Percentiles rank a stretch among this genome's conserved stretches.
Conservation (phyloP, 2,113 vertebrate species). For the Mirounga angustirostris region DNA sequence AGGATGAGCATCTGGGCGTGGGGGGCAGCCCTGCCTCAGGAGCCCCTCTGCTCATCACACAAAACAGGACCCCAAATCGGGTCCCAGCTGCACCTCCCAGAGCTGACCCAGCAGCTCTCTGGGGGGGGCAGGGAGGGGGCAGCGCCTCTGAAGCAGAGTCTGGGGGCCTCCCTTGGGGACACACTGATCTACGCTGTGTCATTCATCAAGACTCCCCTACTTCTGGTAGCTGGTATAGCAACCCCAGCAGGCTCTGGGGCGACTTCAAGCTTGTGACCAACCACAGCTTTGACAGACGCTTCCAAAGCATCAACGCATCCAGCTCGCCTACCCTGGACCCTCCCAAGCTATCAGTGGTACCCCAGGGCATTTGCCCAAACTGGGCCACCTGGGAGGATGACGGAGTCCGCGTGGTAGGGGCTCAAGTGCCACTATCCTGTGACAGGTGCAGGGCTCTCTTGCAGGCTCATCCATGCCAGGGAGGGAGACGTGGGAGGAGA, state of each 20-base stretch:
- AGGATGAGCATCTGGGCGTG: rapidly evolving
- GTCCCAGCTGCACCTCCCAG: not conserved
- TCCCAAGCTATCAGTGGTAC: not conserved
- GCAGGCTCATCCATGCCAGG: rapidly evolving
- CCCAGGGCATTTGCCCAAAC: not conserved
- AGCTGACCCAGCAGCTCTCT: not conserved
- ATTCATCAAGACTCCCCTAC: not conserved
- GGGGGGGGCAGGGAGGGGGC: rapidly evolving
- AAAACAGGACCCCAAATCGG: not conserved
- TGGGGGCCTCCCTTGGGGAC: not conserved
- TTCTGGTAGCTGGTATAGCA: rapidly evolving
- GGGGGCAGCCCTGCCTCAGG: not conserved
- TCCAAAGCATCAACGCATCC: rapidly evolving
- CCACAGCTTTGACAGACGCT: not conserved
- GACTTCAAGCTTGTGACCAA: not conserved
- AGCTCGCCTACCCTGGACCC: too few relatives aligned
- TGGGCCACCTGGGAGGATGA: not conserved
- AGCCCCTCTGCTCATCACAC: not conserved
- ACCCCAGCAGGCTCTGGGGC: too few relatives aligned
- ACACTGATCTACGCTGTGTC: rapidly evolving
- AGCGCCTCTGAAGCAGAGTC: rapidly evolving
- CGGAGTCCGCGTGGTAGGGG: not conserved
- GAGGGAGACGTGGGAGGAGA: not conserved
- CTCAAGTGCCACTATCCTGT: not conserved
- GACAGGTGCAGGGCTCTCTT: not conserved